Conservation (phyloP, 2,113 vertebrate genomes). For the Pleuronectes platessa region DNA sequence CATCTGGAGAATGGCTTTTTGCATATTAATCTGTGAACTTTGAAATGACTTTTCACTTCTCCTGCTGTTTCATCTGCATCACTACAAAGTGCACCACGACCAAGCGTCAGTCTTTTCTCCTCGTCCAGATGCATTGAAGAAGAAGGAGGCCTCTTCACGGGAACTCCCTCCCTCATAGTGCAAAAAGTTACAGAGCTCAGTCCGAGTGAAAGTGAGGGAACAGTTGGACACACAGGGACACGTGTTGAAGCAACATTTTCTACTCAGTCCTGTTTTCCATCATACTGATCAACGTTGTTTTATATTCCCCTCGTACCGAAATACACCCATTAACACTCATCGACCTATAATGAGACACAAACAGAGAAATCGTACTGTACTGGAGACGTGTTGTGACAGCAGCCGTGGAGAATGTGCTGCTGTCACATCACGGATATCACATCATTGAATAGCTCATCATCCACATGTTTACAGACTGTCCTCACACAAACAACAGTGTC, state of each 20-base stretch:
- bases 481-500: neutral
- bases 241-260: neutral
- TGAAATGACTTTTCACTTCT: neutral
- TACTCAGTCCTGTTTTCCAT: neutral
- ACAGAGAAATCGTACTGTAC: neutral
- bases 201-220: slow-evolving; percentile 3
- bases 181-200: slow-evolving; percentile 41
- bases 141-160: neutral
- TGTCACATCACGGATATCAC: neutral
- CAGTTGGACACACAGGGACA: neutral
- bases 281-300: neutral
- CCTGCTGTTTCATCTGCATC: slow-evolving; percentile 3
- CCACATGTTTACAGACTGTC: neutral
- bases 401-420: neutral
- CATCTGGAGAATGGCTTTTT: slow-evolving; percentile 56
- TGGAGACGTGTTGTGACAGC: neutral
- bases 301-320: neutral
- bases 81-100: slow-evolving; percentile 32
- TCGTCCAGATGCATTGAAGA: too few species aligned
- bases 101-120: neutral
- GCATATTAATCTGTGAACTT: slow-evolving; percentile 61
- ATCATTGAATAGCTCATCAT: neutral
- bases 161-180: slow-evolving; percentile 37
- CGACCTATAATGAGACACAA: neutral
- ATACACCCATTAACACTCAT: neutral